Percentiles rank a stretch among this genome's conserved stretches.
Conservation (phyloP, 2,113 vertebrate species). For the Pantherophis guttatus region DNA sequence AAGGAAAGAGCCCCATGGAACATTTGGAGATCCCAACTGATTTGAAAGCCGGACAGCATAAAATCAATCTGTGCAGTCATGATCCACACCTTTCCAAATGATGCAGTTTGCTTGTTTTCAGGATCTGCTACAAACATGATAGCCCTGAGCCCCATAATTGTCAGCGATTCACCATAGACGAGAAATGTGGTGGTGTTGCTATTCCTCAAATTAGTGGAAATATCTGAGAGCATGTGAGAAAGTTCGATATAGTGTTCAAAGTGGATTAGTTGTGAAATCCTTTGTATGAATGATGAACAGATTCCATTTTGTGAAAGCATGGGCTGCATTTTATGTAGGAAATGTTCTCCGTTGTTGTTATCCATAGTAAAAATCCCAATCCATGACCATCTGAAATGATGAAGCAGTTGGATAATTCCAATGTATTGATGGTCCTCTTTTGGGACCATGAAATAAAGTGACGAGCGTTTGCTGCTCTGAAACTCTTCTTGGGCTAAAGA, state of each 20-base stretch:
- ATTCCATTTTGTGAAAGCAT: neutral
- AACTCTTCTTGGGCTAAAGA: neutral
- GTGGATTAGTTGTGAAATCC: neutral
- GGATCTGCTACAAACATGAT: neutral
- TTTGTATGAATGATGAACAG: neutral
- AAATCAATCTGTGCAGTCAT: neutral
- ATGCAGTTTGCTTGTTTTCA: neutral
- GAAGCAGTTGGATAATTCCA: neutral
- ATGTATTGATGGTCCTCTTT: neutral
- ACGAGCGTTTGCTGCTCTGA: neutral
- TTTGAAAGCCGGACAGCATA: neutral
- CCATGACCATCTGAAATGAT: neutral
- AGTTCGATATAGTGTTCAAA: fast-evolving
- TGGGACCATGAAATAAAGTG: neutral
- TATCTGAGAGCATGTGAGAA: fast-evolving
- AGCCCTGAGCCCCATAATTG: neutral
- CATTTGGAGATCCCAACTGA: neutral
- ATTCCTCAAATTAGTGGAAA: neutral
- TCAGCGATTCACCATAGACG: neutral
- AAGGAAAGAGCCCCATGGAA: neutral
- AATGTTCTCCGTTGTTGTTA: neutral
- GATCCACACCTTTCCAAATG: neutral
- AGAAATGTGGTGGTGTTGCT: neutral
- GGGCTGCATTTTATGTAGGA: neutral
- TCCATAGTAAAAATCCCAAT: neutral